Evolutionary conservation across 2,888 invertebrate genomes (phyloP).

Genomic region (Teleogryllus oceanicus): DNA sequence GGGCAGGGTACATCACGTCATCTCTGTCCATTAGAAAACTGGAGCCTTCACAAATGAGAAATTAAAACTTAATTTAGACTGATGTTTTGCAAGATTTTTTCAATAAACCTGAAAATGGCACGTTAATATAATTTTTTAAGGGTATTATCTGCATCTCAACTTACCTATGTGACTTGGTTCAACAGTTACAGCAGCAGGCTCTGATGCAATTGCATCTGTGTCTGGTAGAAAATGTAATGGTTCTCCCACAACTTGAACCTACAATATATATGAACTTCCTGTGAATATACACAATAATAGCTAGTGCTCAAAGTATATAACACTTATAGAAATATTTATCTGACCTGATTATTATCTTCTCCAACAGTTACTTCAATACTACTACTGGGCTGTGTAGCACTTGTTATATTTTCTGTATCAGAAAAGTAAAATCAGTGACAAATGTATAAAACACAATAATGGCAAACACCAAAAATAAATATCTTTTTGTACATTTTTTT

Average conservation of each 20-base stretch:
- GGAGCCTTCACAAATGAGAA: too few relatives aligned
- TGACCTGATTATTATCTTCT: constrained; percentile 23
- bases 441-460: too few relatives aligned
- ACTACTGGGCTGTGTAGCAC: background rate
- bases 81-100: too few relatives aligned
- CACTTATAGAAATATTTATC: background rate
- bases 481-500: too few relatives aligned
- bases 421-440: too few relatives aligned
- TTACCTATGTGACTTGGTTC: constrained; percentile 33
- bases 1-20: too few relatives aligned
- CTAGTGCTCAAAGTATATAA: background rate
- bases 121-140: too few relatives aligned
- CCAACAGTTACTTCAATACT: constrained; percentile 20
- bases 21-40: too few relatives aligned
- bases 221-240: constrained; percentile 9
- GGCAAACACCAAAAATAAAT: too few relatives aligned
- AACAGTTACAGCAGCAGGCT: constrained; percentile 32
- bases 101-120: too few relatives aligned
- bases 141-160: background rate
- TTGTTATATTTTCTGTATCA: background rate
- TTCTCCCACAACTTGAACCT: background rate
- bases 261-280: background rate
- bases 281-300: background rate
- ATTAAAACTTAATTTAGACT: too few relatives aligned
- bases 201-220: background rate